Conservation (phyloP, 2,797 vertebrate genomes). For the Syndactyla subalaris region DNA sequence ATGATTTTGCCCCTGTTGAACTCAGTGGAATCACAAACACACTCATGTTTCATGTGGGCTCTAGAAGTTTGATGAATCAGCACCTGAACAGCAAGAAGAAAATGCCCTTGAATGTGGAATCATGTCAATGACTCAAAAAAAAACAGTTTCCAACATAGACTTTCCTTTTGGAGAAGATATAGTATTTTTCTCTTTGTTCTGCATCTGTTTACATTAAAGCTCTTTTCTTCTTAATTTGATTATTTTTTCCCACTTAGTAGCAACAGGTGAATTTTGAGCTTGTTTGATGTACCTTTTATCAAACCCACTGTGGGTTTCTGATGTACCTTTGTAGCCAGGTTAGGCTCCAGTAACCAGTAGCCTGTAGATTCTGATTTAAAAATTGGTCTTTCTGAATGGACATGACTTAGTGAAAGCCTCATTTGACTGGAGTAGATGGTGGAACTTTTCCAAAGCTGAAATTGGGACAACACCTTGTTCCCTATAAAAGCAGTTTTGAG, state of each 20-base stretch:
- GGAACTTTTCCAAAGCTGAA: neutral
- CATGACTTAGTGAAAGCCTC: neutral
- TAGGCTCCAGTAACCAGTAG: neutral
- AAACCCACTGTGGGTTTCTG: neutral
- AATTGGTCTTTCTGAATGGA: neutral
- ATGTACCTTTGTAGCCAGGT: neutral
- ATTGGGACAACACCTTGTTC: neutral
- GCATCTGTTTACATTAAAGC: neutral
- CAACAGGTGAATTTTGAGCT: neutral
- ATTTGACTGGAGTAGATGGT: neutral
- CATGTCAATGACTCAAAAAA: neutral
- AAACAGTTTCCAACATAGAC: neutral
- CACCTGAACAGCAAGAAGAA: neutral
- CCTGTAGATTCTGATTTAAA: neutral
- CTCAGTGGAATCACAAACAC: neutral
- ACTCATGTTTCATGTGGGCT: slow-evolving; percentile 13
- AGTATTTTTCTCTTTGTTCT: neutral
- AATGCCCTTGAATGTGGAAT: neutral
- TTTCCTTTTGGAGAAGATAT: neutral
- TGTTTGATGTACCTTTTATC: neutral
- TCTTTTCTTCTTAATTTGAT: neutral
- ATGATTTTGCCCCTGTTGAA: neutral
- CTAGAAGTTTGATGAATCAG: slow-evolving; percentile 28
- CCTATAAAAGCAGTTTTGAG: neutral
- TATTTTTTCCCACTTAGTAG: neutral